phyloP scores from a whole-genome alignment of 2,113 vertebrate species.

The Scomber scombrus region DNA sequence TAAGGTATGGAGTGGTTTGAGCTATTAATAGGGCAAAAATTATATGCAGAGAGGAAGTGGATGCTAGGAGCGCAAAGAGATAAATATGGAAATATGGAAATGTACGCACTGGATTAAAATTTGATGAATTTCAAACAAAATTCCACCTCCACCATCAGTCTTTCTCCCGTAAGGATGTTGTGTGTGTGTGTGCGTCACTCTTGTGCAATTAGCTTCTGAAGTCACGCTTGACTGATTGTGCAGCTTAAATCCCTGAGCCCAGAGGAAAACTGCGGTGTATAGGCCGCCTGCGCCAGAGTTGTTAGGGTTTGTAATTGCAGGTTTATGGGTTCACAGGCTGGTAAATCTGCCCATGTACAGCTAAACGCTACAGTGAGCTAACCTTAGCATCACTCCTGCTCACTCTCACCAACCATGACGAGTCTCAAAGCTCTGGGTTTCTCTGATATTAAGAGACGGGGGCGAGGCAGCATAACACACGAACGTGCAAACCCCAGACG shows the following conservation, averaged over 20 bases:
- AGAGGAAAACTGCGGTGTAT: conserved; percentile 62
- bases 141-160: conserved; percentile 74
- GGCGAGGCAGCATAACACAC: conserved; percentile 9
- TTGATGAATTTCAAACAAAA: conserved; percentile 82
- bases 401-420: conserved; percentile 58
- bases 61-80: conserved; percentile 68
- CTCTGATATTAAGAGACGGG: conserved; percentile 53
- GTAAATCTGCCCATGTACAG: conserved; percentile 77
- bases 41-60: conserved; percentile 69
- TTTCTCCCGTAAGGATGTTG: conserved; percentile 54
- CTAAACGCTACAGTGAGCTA: conserved; percentile 72
- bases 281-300: conserved; percentile 66
- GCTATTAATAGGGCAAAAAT: conserved; percentile 74
- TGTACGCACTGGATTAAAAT: conserved; percentile 78
- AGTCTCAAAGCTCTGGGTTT: conserved; percentile 53
- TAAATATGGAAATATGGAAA: conserved; percentile 84
- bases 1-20: conserved; percentile 45
- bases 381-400: conserved; percentile 64
- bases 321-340: conserved; percentile 78
- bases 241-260: conserved; percentile 75
- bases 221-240: conserved; percentile 76
- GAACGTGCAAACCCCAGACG: neutral
- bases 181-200: conserved; percentile 59
- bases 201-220: conserved; percentile 81
- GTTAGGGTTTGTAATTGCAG: conserved; percentile 82